Evolutionary conservation across 2,888 invertebrate species (phyloP).

Genomic region (Anoplius nigerrimus): DNA sequence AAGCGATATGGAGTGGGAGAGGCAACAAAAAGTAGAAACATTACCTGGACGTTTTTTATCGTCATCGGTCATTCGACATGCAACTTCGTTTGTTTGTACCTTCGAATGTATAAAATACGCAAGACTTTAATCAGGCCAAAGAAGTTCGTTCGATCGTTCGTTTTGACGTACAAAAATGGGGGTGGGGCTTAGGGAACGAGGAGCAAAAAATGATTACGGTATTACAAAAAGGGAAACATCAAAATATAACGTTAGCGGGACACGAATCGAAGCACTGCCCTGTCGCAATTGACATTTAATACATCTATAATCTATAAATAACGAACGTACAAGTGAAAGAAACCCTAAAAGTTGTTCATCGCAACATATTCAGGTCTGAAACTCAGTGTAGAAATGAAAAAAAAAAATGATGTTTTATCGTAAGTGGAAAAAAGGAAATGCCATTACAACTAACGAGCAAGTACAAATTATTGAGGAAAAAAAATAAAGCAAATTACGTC

Average conservation of each 20-base stretch:
- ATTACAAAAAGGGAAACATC: slow-evolving; percentile 8
- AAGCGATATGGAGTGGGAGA: slow-evolving; percentile 13
- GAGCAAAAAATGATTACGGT: not conserved
- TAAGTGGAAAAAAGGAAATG: slow-evolving; percentile 63
- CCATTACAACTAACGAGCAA: slow-evolving; percentile 73
- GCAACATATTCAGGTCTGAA: slow-evolving; percentile 71
- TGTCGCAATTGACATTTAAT: slow-evolving; percentile 53
- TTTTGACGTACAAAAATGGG: slow-evolving; percentile 6
- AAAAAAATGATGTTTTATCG: slow-evolving; percentile 63
- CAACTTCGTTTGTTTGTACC: slow-evolving; percentile 1
- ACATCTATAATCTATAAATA: slow-evolving; percentile 48
- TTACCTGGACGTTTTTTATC: not conserved
- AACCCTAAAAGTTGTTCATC: slow-evolving; percentile 65
- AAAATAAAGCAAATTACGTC: slow-evolving; percentile 60
- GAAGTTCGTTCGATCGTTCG: slow-evolving; percentile 20
- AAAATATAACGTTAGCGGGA: slow-evolving; percentile 22
- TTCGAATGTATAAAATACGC: slow-evolving; percentile 3
- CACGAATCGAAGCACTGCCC: slow-evolving; percentile 55
- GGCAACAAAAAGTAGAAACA: not conserved
- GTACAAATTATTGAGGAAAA: slow-evolving; percentile 73
- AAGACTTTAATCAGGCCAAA: slow-evolving; percentile 35
- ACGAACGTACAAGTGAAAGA: slow-evolving; percentile 60
- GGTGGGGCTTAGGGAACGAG: too few relatives aligned
- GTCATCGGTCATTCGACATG: not conserved
- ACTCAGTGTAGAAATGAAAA: slow-evolving; percentile 61